These are phyloP conservation scores for Protonemura montana DNA, from an alignment of 2,888 invertebrate species.

Conservation along the genomic window DNA sequence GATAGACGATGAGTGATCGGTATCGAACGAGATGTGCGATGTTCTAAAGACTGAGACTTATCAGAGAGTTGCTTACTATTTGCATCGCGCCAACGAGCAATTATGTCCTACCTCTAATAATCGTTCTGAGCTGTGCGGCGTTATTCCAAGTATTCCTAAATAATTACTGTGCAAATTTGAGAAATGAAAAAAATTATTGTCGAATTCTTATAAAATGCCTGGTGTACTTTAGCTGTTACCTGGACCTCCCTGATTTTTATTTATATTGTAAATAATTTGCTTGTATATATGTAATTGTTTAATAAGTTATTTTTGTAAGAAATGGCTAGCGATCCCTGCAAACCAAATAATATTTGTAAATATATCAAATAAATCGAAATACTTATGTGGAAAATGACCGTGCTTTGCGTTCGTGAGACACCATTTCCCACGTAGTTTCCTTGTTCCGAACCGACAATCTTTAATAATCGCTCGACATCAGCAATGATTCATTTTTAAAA, in stretches of 20 bases:
- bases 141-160: neutral
- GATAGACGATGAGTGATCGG: neutral
- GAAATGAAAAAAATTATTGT: neutral
- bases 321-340: slow-evolving; percentile 17
- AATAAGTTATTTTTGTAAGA: slow-evolving; percentile 46
- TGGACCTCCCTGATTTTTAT: slow-evolving; percentile 1
- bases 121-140: neutral
- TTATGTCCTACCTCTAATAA: neutral
- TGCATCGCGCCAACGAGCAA: neutral
- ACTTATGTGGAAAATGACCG: neutral
- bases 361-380: slow-evolving; percentile 7
- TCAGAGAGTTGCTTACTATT: neutral
- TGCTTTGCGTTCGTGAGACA: neutral
- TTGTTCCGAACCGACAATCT: neutral
- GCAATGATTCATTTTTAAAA: neutral
- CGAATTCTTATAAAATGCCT: neutral
- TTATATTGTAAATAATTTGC: slow-evolving; percentile 44
- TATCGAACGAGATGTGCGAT: neutral
- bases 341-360: slow-evolving; percentile 12
- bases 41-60: neutral
- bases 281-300: slow-evolving; percentile 42
- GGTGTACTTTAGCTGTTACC: neutral
- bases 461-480: neutral
- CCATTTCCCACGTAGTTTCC: neutral
- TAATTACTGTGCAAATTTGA: neutral